Evolutionary conservation across 2,888 invertebrate species (phyloP).

Genomic region (Drosophila siamana): DNA sequence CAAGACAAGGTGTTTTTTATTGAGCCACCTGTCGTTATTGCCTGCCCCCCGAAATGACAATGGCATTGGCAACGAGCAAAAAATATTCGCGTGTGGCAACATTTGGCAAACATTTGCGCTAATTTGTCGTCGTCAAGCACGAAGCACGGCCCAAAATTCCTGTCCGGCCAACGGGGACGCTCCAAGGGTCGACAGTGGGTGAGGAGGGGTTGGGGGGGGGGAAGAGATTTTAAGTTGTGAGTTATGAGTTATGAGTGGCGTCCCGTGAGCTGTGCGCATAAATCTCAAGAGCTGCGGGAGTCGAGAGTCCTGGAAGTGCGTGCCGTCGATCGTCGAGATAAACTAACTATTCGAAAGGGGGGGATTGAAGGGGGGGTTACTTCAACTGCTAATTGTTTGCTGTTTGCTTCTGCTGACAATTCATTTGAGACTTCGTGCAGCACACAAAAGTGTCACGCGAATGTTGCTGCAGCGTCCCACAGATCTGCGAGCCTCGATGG

Average conservation of each 20-base stretch:
- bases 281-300: slow-evolving; percentile 42
- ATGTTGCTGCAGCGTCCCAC: slow-evolving; percentile 39
- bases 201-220: neutral
- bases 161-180: neutral
- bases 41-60: neutral
- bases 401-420: slow-evolving; percentile 69
- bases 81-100: slow-evolving; percentile 43
- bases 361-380: neutral
- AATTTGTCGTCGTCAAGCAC: slow-evolving; percentile 69
- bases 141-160: slow-evolving; percentile 31
- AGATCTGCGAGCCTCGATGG: slow-evolving; percentile 33
- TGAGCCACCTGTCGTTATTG: slow-evolving; percentile 48
- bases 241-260: slow-evolving; percentile 36
- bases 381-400: slow-evolving; percentile 66
- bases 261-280: slow-evolving; percentile 65
- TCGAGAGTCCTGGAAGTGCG: slow-evolving; percentile 58
- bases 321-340: slow-evolving; percentile 64
- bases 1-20: slow-evolving; percentile 63
- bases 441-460: slow-evolving; percentile 59
- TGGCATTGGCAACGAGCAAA: slow-evolving; percentile 10
- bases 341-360: slow-evolving; percentile 23
- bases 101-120: slow-evolving; percentile 52
- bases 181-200: too few species aligned
- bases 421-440: slow-evolving; percentile 48
- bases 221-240: slow-evolving; percentile 22